Base-by-base conservation (phyloP, 2,113 vertebrate genomes). In the Phocoena phocoena region DNA sequence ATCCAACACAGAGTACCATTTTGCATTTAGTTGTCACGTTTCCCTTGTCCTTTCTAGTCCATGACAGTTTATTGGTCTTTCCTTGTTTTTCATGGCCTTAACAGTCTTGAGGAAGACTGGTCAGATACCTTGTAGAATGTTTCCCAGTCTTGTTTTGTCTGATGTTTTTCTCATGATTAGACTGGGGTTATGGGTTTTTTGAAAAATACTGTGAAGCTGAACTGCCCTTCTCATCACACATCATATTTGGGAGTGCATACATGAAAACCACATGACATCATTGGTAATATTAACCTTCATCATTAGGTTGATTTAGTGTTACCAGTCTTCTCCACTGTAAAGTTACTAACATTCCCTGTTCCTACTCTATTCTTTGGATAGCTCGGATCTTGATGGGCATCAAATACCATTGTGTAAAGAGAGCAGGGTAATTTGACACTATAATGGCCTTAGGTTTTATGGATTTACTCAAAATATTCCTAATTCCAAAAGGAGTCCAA, bases 291-390 rank as follows among this genome's bases (percentile, higher is more conserved):
- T 83, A 50, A 83, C 31, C 21, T 55, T 67, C 55, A 36, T 44
- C 76, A 55, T 50, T 63, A 68, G n/a, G 5, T 65, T 58, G 65
- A 36, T 60, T 8, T 25, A 87, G 74, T 53, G 23, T 79, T 86
- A 36, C 31, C 47, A 89, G 58, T 11, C 67, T 50, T 88, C 36
- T 90, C 33, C n/a, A 63, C 13, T 70, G 44, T 85, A 38, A 95
- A 62, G 14, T 50, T 41, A 53, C 53, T 47, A 18, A 55, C 53
- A 65, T 85, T 80, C 14, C 28, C 2, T 70, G 65, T 93, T 62
- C 47, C 88, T 79, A 14, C 25, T 96, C 65, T 68, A 15, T 96
- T 94, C n/a, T 89, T 96, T 77, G 53, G 44, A 44, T 65, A 58
- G 21, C 36, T 86, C 11, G 38, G 17, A 88, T 88, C 88, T 88